Base-by-base conservation (phyloP, 2,888 invertebrate species). In the Electrophaes corylata region DNA sequence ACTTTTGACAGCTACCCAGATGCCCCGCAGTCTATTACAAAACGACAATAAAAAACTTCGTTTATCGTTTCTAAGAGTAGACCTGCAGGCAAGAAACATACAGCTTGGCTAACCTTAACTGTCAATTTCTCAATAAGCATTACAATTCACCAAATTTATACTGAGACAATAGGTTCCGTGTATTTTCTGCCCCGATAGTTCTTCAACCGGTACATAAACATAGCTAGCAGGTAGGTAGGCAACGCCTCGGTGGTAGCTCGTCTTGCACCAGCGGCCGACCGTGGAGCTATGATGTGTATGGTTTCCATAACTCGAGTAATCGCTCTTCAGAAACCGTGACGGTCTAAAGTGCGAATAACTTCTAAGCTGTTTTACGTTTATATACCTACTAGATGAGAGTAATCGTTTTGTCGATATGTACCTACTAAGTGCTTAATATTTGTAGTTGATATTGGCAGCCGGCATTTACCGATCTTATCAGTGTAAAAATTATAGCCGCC, bases 241-340 rank as follows among this genome's bases (percentile, higher is more conserved):
- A 60, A 31, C 64, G 75, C 83, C 70, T 69, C 84, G 84, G 71
- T 82, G 74, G 68, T 65, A 57, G 68, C 65, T 51, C 73, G 83
- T 80, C 79, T 70, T 79, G 85, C 79, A 73, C 65, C 79, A 75
- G 73, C 81, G 69, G 57, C 74, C 70, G 67, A 84, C 75, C 86
- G 85, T 84, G 48, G 63, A 55, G 62, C 51, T 65, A 58, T 57
- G 60, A 60, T 43, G 56, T 58, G 51, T 50, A 63, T 48, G 43
- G 59, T 43, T 51, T 48, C 50, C 50, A 46, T 59, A 29, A 43
- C 43, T 39, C 39, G 14, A 51, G 55, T 44, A 51, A 56, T 55
- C 40, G 39, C 26, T 20, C 51, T 51, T 39, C 55, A 60, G 50
- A 60, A 50, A 59, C 59, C 59, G 54, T 59, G 59, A 59, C 59